phyloP scores from a whole-genome alignment of 2,888 invertebrate genomes.

The Aspidiotus destructor region DNA sequence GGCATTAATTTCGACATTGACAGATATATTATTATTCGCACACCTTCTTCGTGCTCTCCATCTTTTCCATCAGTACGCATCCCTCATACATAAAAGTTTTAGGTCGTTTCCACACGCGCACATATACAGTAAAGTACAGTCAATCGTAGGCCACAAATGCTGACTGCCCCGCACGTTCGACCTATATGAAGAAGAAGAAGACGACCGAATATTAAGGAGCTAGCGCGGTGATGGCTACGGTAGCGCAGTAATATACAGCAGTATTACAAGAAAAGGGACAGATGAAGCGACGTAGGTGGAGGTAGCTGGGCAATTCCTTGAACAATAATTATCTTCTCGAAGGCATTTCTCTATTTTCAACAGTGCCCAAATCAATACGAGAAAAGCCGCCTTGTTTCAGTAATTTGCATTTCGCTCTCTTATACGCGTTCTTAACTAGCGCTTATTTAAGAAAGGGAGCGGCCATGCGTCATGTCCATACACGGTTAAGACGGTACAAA shows the following conservation, averaged over 20 bases:
- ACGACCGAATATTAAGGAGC: constrained; percentile 25
- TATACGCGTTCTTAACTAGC: constrained; percentile 31
- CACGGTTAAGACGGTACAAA: constrained; percentile 32
- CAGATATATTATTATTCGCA: constrained; percentile 18
- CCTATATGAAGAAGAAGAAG: constrained; percentile 23
- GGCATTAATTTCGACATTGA: constrained; percentile 24
- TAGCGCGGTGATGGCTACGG: not conserved
- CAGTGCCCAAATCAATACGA: constrained; percentile 35
- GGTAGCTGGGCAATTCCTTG: constrained; percentile 35
- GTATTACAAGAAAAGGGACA: constrained; percentile 22
- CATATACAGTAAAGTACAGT: too few species aligned
- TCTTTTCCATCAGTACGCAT: too few species aligned
- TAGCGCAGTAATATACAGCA: constrained; percentile 9
- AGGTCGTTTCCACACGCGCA: too few species aligned
- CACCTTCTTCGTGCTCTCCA: constrained; percentile 7
- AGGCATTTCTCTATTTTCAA: constrained; percentile 36
- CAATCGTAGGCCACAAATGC: too few species aligned
- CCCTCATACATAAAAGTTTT: too few species aligned
- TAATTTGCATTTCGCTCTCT: constrained; percentile 36
- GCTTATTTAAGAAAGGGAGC: constrained; percentile 27
- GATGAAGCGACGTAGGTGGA: constrained; percentile 22
- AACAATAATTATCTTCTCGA: constrained; percentile 37
- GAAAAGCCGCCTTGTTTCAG: constrained; percentile 35
- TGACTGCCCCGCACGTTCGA: not conserved
- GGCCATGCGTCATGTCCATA: constrained; percentile 33